Percentiles rank a stretch among this genome's conserved stretches.
Evolutionary conservation across 2,888 invertebrate genomes (phyloP).

Genomic region (Teinopalpus imperialis): DNA sequence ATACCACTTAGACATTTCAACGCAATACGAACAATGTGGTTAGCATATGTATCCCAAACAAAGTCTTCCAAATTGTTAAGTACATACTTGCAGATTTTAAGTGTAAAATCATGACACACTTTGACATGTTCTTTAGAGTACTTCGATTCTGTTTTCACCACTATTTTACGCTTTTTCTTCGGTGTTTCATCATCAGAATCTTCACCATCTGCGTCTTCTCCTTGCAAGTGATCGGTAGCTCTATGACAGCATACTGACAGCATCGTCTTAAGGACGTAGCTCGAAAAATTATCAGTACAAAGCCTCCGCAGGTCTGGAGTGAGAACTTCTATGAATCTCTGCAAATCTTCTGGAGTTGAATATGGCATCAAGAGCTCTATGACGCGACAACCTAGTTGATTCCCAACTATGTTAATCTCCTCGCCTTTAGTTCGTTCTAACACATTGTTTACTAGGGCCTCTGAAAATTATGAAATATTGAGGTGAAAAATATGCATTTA

Average conservation of each 20-base stretch:
- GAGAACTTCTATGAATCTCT: conserved; percentile 84
- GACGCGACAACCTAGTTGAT: conserved; percentile 90
- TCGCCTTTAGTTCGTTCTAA: conserved; percentile 86
- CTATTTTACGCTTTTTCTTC: conserved; percentile 51
- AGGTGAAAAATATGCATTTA: not conserved
- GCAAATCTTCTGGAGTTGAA: conserved; percentile 83
- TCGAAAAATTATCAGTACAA: conserved; percentile 89
- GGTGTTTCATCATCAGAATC: conserved; percentile 46
- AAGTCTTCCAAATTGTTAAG: conserved; percentile 94
- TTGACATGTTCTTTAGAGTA: conserved; percentile 73
- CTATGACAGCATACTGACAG: conserved; percentile 79
- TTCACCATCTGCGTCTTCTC: conserved; percentile 27
- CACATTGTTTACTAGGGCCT: conserved; percentile 87
- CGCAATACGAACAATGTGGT: conserved; percentile 87
- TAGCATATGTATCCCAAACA: conserved; percentile 89
- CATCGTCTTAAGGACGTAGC: conserved; percentile 89
- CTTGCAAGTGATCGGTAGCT: conserved; percentile 66
- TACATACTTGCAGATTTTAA: conserved; percentile 88
- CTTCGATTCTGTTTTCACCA: conserved; percentile 39
- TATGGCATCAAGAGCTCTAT: conserved; percentile 89
- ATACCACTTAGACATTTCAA: conserved; percentile 87
- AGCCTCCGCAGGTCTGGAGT: conserved; percentile 85
- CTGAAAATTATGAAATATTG: conserved; percentile 57
- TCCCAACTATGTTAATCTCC: conserved; percentile 88
- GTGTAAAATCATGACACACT: conserved; percentile 83